phyloP scores from a whole-genome alignment of 2,888 invertebrate genomes.

The Cremastobaeus sp. region DNA sequence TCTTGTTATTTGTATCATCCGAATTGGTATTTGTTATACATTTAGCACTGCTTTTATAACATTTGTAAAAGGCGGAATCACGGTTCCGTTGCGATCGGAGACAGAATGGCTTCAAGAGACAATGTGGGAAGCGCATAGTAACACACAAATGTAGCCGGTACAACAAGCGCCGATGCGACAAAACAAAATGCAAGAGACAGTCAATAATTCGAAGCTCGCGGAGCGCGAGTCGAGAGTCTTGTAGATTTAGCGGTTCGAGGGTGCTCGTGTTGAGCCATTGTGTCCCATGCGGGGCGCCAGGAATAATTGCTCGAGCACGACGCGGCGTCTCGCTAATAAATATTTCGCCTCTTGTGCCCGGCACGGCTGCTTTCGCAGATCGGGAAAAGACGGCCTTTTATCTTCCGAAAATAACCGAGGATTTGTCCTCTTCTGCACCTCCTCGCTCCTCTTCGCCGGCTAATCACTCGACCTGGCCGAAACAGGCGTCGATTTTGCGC shows the following conservation, averaged over 20 bases:
- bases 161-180: conserved; percentile 44
- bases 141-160: conserved; percentile 13
- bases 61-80: no score
- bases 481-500: conserved; percentile 21
- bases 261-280: conserved; percentile 35
- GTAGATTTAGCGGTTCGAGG: conserved; percentile 37
- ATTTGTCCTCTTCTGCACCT: conserved; percentile 19
- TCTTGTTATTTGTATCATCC: no score
- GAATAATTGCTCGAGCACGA: conserved; percentile 53
- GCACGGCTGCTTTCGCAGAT: background rate
- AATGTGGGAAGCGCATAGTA: conserved; percentile 21
- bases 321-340: conserved; percentile 40
- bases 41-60: no score
- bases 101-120: conserved; percentile 4
- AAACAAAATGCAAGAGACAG: conserved; percentile 51
- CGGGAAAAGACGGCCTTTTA: conserved; percentile 18
- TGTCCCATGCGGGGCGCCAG: conserved; percentile 16
- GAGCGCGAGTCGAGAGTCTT: conserved; percentile 30
- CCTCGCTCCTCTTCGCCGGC: background rate
- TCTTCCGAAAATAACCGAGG: conserved; percentile 40
- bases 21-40: no score
- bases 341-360: conserved; percentile 26
- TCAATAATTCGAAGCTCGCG: conserved; percentile 42
- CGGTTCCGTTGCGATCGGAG: no score
- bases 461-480: conserved; percentile 19